These are phyloP conservation scores for Apomyelois bistriatella DNA, from an alignment of 2,888 invertebrate species.

Conservation along the genomic window DNA sequence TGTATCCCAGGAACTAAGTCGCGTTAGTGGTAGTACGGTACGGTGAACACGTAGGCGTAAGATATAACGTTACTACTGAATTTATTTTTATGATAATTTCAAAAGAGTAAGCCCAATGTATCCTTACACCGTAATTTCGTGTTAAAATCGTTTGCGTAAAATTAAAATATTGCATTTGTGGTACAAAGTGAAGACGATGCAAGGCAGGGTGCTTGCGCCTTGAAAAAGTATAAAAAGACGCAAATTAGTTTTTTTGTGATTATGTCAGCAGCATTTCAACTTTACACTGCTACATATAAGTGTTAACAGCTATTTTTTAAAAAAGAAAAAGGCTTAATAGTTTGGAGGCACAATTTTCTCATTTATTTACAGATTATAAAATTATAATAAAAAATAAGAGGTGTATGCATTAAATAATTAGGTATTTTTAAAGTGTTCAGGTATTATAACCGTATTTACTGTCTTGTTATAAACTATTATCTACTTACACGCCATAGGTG, in stretches of 20 bases:
- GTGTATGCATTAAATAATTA: neutral
- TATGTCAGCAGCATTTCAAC: too few relatives aligned
- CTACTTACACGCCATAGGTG: constrained; percentile 22
- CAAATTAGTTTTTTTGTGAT: neutral
- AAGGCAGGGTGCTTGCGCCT: constrained; percentile 6
- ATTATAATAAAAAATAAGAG: too few relatives aligned
- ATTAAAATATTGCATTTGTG: constrained; percentile 56
- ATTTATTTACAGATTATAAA: neutral
- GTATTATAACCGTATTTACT: constrained; percentile 1
- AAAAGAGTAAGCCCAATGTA: constrained; percentile 21
- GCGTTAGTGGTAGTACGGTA: constrained; percentile 38
- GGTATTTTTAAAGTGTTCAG: constrained; percentile 7
- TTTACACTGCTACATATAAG: too few relatives aligned
- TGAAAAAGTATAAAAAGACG: neutral
- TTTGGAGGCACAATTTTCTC: neutral
- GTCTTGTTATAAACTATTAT: constrained; percentile 5
- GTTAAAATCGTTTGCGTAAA: constrained; percentile 44
- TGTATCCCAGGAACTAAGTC: constrained; percentile 34
- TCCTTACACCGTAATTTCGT: constrained; percentile 39
- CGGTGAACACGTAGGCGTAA: constrained; percentile 23
- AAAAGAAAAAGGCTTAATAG: neutral
- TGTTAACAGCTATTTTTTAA: too few relatives aligned
- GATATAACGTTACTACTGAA: constrained; percentile 45
- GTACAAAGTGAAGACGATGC: constrained; percentile 56
- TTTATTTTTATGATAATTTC: constrained; percentile 52